Evolutionary conservation across 2,113 vertebrate genomes (phyloP), one percentile per base, ranked within the genome.

Genomic region (Pimephales promelas): DNA sequence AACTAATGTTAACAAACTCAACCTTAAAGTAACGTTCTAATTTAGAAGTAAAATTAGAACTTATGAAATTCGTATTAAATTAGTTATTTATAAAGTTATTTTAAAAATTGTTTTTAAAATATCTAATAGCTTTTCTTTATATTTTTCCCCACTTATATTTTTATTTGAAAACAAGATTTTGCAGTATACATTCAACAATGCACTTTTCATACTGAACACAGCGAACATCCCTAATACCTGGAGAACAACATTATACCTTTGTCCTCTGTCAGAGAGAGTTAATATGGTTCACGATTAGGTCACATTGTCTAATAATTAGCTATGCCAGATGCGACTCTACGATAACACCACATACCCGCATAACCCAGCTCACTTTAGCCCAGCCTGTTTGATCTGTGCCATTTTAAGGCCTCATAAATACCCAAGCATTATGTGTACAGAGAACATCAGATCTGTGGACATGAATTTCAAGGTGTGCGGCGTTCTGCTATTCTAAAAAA

Each of bases 401-500:
- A 85, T 77, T 70, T 82, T 81, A 61, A 82, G 75, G 49, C 24
- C 64, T 24, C 68, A 83, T 20, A 83, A 73, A 82, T 86, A 79
- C 61, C 56, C 6, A 10, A 70, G 72, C 40, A 86, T 82, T 86
- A 83, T 56, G 7, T 47, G 70, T 66, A 64, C 54, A 61, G 81
- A 72, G 40, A 83, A 66, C 28, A 68, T 54, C 47, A 52, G 61
- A 80, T 66, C 78, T 45, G 36, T 34, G 57, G 18, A 24, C 28
- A 18, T n/a, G 34, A 24, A 43, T 43, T 36, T 56, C 36, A 61
- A 57, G 45, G 31, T 78, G 76, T 70, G n/a, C 49, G 3, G 2
- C 16, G 10, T n/a, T 31, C 57, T 74, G 24, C 5, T 31, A 31
- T 79, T 26, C 68, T 71, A 79, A 64, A 82, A 43, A 68, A 49